Conservation (phyloP, 2,797 vertebrate species). For the Tolypeutes matacus region DNA sequence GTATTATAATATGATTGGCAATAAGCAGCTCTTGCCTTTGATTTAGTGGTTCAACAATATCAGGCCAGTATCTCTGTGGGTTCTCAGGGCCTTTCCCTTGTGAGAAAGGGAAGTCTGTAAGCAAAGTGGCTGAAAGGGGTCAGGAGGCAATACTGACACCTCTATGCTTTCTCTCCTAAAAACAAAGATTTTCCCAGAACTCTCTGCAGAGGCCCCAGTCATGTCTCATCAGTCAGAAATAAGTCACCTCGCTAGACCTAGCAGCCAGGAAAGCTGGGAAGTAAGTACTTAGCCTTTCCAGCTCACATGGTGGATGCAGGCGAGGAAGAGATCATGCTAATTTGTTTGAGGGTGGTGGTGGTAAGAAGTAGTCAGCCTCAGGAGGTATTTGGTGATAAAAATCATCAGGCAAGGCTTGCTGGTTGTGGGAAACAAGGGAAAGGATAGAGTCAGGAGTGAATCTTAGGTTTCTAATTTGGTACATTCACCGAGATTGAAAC, state of each 20-base stretch:
- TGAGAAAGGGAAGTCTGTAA: background rate
- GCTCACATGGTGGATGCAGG: background rate
- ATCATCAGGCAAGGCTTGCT: background rate
- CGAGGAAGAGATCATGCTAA: background rate
- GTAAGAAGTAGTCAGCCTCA: background rate
- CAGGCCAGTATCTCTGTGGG: background rate
- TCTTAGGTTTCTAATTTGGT: background rate
- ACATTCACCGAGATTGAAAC: background rate
- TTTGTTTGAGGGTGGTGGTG: background rate
- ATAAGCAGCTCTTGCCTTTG: background rate
- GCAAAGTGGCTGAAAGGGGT: background rate
- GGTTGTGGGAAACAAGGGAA: background rate
- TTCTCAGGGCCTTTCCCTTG: background rate
- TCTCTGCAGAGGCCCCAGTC: background rate
- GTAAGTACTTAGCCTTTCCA: background rate
- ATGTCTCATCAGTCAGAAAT: background rate
- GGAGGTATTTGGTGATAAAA: background rate
- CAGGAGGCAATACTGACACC: background rate
- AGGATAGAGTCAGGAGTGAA: background rate
- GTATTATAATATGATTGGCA: background rate
- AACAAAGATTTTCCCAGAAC: background rate
- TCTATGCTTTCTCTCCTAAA: constrained; percentile 3
- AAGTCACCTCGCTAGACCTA: background rate
- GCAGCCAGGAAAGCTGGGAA: background rate
- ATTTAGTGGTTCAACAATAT: background rate